phyloP scores from a whole-genome alignment of 2,113 vertebrate genomes.

The Lucifuga dentata region DNA sequence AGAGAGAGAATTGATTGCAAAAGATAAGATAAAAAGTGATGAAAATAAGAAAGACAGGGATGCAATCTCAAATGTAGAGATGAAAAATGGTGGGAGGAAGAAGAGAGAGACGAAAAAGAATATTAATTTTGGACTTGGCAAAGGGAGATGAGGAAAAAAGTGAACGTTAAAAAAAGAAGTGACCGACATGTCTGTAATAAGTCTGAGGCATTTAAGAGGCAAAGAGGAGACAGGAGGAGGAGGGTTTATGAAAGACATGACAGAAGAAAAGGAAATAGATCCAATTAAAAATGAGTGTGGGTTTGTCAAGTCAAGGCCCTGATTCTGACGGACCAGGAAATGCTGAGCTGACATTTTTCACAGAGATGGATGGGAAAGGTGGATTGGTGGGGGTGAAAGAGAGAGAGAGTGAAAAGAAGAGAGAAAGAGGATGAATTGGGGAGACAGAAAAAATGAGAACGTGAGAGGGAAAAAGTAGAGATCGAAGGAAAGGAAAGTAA shows the following conservation, averaged over 20 bases:
- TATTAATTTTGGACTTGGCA: constrained; percentile 2
- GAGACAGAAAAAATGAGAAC: neutral
- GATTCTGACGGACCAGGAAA: constrained; percentile 24
- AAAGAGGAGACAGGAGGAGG: neutral
- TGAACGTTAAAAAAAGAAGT: neutral
- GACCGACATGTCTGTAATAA: neutral
- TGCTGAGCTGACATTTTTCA: constrained; percentile 45
- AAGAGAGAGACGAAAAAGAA: neutral
- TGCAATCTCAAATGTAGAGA: neutral
- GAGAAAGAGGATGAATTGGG: constrained; percentile 1
- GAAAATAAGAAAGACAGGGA: neutral
- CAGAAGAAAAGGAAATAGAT: constrained; percentile 11
- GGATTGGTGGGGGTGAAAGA: neutral
- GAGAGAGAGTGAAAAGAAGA: neutral
- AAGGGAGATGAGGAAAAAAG: neutral
- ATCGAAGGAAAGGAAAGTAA: constrained; percentile 4
- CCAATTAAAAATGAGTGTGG: constrained; percentile 22
- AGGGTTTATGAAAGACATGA: neutral
- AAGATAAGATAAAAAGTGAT: constrained; percentile 9
- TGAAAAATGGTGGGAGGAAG: neutral
- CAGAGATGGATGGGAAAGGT: neutral
- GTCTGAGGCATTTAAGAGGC: constrained; percentile 2
- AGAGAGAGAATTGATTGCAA: neutral
- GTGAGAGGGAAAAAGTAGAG: neutral
- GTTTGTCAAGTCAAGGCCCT: constrained; percentile 34